Base-by-base conservation (phyloP, 2,113 vertebrate genomes). In the Engraulis encrasicolus region DNA sequence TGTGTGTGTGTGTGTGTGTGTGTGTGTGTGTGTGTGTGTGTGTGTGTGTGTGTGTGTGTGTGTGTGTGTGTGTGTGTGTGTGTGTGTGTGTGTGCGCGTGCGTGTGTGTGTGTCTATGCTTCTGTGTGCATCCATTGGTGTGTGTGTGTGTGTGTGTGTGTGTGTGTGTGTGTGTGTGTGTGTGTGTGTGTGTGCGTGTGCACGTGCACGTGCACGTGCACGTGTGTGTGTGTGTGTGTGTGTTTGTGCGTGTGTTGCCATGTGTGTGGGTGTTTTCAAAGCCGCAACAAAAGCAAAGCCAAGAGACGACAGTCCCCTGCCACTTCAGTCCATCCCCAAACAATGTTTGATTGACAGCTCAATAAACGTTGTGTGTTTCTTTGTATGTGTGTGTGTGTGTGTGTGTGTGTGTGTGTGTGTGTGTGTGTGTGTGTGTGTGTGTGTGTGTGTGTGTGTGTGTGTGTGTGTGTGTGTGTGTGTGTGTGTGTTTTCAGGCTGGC, bases 401-500 rank as follows among this genome's bases (percentile, higher is more conserved):
- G 18, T 87, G 58, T 49, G 12, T 82, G 38, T 48, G 6, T 74
- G 54, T 66, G n/a, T 85, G 40, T 27, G 52, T 58, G 37, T 83
- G 14, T 78, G 4, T 50, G 27, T 80, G 37, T 74, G 31, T 77
- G 40, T 9, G 45, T 9, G 0, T 34, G 38, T n/a, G 2, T n/a
- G 31, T 9, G 7, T 27, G 37, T 34, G n/a, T 78, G 23, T 15
- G 4, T n/a, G 50, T 52, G 50, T 66, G 58, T n/a, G n/a, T n/a
- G n/a, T n/a, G n/a, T n/a, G n/a, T n/a, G n/a, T n/a, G n/a, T n/a
- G n/a, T n/a, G n/a, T n/a, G n/a, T n/a, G n/a, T n/a, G n/a, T n/a
- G n/a, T n/a, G n/a, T n/a, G n/a, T n/a, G n/a, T n/a, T n/a, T n/a
- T 83, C 79, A 84, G 84, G 45, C 66, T 88, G 87, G 78, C 40